Conservation (phyloP, 2,797 vertebrate species). For the Tapirus indicus region DNA sequence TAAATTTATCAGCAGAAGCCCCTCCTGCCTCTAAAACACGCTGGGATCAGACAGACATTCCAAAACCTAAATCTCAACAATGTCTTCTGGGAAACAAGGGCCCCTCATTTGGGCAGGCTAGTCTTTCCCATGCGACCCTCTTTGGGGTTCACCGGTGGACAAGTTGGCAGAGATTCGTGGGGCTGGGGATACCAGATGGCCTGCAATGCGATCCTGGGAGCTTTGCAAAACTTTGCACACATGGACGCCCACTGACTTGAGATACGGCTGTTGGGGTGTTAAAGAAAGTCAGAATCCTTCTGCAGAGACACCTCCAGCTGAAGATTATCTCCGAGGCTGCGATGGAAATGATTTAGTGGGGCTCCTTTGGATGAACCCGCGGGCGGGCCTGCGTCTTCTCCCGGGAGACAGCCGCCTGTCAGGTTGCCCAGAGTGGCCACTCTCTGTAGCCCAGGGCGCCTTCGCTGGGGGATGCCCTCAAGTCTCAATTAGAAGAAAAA, state of each 20-base stretch:
- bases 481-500: constrained; percentile 81
- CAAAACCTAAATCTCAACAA: accelerated
- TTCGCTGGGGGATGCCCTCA: constrained; percentile 63
- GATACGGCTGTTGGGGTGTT: neutral
- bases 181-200: accelerated
- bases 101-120: accelerated
- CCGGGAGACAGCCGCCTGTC: constrained; percentile 61
- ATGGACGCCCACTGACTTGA: accelerated
- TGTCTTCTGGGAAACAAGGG: accelerated
- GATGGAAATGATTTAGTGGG: neutral
- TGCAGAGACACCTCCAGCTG: neutral
- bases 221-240: accelerated
- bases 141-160: neutral
- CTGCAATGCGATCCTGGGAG: accelerated
- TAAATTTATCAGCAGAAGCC: accelerated
- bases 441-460: constrained; percentile 67
- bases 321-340: neutral
- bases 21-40: neutral
- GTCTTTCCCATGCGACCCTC: accelerated
- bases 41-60: neutral
- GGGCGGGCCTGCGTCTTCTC: constrained; percentile 15
- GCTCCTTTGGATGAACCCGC: constrained; percentile 57
- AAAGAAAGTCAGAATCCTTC: neutral
- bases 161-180: accelerated
- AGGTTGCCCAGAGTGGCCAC: constrained; percentile 71